Conservation (phyloP, 2,113 vertebrate species). For the Ia io region DNA sequence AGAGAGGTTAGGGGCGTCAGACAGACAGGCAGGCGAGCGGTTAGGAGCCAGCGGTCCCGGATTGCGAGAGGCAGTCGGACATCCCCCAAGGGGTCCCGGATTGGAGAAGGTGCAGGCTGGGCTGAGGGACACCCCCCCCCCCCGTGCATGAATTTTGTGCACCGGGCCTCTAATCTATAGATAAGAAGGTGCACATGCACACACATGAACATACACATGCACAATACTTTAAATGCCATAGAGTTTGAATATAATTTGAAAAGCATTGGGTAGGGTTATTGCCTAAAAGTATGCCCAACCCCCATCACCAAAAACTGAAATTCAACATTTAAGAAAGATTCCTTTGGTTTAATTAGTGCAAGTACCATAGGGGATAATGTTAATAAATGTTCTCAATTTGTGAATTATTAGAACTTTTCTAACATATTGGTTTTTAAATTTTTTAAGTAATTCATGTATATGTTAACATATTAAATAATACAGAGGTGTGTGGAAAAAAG, state of each 20-base stretch:
- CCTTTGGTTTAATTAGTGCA: not conserved
- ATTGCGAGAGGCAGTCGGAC: too few species aligned
- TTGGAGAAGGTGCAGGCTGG: too few species aligned
- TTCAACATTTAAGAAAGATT: not conserved
- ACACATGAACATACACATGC: not conserved
- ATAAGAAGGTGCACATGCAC: not conserved
- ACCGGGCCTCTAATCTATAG: not conserved
- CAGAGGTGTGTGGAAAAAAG: not conserved
- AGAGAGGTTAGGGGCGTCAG: too few species aligned
- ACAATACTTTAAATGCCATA: not conserved
- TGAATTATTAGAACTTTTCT: not conserved
- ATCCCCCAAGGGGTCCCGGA: too few species aligned
- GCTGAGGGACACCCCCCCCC: too few species aligned
- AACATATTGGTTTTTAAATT: not conserved
- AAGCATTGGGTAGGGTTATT: not conserved
- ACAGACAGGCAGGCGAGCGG: too few species aligned
- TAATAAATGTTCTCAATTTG: not conserved
- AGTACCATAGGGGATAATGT: not conserved
- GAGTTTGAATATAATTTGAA: slow-evolving; percentile 10
- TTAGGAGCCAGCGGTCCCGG: too few species aligned
- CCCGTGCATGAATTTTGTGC: too few species aligned
- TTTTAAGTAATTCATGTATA: not conserved
- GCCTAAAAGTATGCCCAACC: not conserved
- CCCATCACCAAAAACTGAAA: not conserved
- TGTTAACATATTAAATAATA: slow-evolving; percentile 14